A percentile compares a stretch with the other conserved stretches of the same genome.
phyloP scores from a whole-genome alignment of 2,888 invertebrate species.

The Trissolcus japonicus region DNA sequence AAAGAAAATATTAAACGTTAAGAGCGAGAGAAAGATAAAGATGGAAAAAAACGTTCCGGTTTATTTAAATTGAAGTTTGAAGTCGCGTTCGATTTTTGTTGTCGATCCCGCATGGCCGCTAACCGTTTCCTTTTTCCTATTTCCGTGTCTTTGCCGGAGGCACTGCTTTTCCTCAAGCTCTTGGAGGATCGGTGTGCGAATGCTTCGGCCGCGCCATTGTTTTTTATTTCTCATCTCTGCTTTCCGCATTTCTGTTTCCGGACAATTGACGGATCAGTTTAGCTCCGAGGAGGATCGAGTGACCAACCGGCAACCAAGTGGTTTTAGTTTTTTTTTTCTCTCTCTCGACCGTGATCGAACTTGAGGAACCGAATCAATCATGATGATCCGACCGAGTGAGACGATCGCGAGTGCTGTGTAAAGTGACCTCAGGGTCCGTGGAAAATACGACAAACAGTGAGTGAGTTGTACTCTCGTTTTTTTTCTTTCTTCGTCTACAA shows the following conservation, averaged over 20 bases:
- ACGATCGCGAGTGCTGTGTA: slow-evolving; percentile 61
- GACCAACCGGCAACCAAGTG: slow-evolving; percentile 7
- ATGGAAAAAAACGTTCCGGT: too few species aligned
- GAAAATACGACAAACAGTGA: slow-evolving; percentile 50
- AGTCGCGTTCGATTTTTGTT: not conserved
- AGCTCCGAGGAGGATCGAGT: slow-evolving; percentile 30
- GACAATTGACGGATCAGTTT: slow-evolving; percentile 36
- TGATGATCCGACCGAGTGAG: slow-evolving; percentile 57
- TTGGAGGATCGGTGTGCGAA: not conserved
- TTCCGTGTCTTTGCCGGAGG: slow-evolving; percentile 14
- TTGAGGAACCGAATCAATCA: slow-evolving; percentile 22
- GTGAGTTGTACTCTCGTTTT: slow-evolving; percentile 20
- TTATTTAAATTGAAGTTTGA: too few species aligned
- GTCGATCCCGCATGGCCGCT: not conserved
- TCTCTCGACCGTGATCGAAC: too few species aligned
- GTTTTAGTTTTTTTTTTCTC: too few species aligned
- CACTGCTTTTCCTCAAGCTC: slow-evolving; percentile 18
- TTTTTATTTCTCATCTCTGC: slow-evolving; percentile 35
- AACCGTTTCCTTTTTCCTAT: slow-evolving; percentile 18
- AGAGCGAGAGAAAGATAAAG: too few species aligned
- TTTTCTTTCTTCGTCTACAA: slow-evolving; percentile 23
- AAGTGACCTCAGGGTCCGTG: slow-evolving; percentile 26
- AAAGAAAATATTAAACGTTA: too few species aligned
- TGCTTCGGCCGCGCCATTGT: not conserved
- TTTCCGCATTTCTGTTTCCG: slow-evolving; percentile 48